These are phyloP conservation scores for Drosophila carrolli DNA, from an alignment of 1,140 invertebrate genomes.

Conservation along the genomic window DNA sequence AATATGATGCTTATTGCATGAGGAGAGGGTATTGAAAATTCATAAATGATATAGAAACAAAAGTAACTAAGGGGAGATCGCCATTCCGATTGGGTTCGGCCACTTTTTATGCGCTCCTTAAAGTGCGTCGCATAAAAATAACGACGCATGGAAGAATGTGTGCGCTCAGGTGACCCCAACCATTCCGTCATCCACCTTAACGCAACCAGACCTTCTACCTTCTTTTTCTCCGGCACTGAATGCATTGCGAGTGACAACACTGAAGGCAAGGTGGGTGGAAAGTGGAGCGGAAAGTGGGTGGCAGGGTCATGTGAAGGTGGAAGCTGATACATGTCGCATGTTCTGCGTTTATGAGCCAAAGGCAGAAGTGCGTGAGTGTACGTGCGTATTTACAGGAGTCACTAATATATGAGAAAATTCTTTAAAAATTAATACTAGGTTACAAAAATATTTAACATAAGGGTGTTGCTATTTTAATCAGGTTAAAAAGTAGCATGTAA, in stretches of 20 bases:
- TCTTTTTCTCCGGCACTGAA: conserved; percentile 25
- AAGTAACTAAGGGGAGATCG: conserved; percentile 23
- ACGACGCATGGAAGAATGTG: conserved; percentile 45
- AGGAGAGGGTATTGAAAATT: conserved; percentile 6
- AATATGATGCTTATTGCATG: neutral
- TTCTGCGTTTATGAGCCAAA: conserved; percentile 59
- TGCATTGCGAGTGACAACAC: conserved; percentile 72
- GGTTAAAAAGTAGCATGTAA: too few relatives aligned
- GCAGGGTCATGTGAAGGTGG: neutral
- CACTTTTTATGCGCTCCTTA: conserved; percentile 77
- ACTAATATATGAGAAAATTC: neutral
- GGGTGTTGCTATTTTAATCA: too few relatives aligned
- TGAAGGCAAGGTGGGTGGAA: conserved; percentile 39
- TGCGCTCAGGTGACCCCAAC: conserved; percentile 54
- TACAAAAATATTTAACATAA: too few relatives aligned
- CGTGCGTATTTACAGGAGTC: conserved; percentile 18
- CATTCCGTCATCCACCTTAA: conserved; percentile 22
- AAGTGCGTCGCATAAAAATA: conserved; percentile 74
- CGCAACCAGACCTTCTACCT: conserved; percentile 17
- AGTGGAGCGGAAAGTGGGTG: conserved; percentile 21
- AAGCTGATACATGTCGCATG: conserved; percentile 21
- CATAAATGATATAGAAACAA: neutral
- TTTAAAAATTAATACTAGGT: neutral
- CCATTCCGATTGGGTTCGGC: conserved; percentile 58
- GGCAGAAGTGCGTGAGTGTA: conserved; percentile 40